phyloP scores from a whole-genome alignment of 2,113 vertebrate genomes.

The Chitala chitala region DNA sequence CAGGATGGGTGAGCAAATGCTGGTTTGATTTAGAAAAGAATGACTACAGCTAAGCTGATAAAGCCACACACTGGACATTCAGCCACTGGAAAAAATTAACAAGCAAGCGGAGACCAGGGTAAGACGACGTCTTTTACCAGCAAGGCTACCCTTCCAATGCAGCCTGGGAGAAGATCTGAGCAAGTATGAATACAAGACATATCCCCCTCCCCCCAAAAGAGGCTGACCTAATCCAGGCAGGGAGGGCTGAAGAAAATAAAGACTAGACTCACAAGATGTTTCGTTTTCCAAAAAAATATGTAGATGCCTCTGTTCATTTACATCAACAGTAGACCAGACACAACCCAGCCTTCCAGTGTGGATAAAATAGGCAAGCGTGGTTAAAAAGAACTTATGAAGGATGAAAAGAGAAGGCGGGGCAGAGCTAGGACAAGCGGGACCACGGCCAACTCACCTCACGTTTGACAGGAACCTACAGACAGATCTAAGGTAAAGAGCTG shows the following conservation, averaged over 20 bases:
- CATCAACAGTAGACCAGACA: not conserved
- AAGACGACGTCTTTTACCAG: slow-evolving; percentile 2
- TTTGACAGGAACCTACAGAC: no score
- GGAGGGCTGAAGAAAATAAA: not conserved
- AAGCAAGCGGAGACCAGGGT: slow-evolving; percentile 1
- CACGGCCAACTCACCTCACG: not conserved
- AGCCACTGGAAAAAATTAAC: slow-evolving; percentile 4
- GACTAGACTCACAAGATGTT: slow-evolving; percentile 9
- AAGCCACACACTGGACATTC: not conserved
- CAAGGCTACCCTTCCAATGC: not conserved
- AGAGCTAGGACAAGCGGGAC: not conserved
- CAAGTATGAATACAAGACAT: slow-evolving; percentile 21
- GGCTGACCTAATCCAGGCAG: slow-evolving; percentile 14
- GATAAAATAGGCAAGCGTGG: no score
- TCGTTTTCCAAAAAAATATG: no score
- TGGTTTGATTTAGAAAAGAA: not conserved
- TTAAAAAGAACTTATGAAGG: no score
- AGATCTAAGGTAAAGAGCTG: no score
- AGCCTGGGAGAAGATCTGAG: no score
- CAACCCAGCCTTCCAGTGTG: not conserved
- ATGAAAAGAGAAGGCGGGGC: not conserved
- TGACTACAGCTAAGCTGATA: not conserved
- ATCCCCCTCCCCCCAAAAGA: slow-evolving; percentile 17
- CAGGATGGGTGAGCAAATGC: no score
- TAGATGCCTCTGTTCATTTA: slow-evolving; percentile 14